Evolutionary conservation across 2,797 vertebrate genomes (phyloP).

Genomic region (Siniperca undulata): DNA sequence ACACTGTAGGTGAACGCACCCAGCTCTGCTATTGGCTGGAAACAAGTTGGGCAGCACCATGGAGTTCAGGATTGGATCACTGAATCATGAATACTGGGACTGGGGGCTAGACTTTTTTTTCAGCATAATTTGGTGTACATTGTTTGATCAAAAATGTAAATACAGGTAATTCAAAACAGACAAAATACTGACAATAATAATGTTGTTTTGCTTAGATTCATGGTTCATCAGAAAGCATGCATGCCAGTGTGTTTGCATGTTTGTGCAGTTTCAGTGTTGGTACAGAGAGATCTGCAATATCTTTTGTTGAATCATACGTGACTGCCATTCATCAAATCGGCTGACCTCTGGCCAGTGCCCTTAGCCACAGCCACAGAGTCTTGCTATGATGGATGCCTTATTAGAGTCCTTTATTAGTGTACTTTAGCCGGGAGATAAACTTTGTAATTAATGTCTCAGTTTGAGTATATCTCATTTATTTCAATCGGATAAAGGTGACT

Average conservation of each 20-base stretch:
- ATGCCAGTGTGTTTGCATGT: conserved; percentile 3
- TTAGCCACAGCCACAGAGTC: conserved; percentile 77
- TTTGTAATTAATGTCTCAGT: conserved; percentile 92
- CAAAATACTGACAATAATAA: neutral
- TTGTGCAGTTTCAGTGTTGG: neutral
- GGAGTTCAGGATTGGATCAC: conserved; percentile 1
- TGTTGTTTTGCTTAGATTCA: neutral
- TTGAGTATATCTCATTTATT: conserved; percentile 91
- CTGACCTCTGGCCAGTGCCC: conserved; percentile 85
- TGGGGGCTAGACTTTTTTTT: neutral
- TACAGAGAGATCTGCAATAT: conserved; percentile 48
- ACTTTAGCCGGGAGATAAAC: conserved; percentile 89
- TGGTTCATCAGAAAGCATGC: neutral
- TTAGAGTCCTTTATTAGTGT: conserved; percentile 90
- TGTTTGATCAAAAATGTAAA: neutral
- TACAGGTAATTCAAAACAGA: neutral
- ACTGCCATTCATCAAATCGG: conserved; percentile 79
- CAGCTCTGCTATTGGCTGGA: conserved; percentile 7
- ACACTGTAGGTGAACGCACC: conserved; percentile 47
- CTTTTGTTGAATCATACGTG: conserved; percentile 66
- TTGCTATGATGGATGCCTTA: conserved; percentile 89
- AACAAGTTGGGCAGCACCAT: neutral
- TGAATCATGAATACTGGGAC: conserved; percentile 9
- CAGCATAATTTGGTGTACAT: neutral
- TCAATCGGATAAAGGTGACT: conserved; percentile 91